Percentiles rank a stretch among this genome's conserved stretches.
These are phyloP conservation scores for Microctonus brassicae DNA, from an alignment of 2,888 invertebrate genomes.

Conservation along the genomic window DNA sequence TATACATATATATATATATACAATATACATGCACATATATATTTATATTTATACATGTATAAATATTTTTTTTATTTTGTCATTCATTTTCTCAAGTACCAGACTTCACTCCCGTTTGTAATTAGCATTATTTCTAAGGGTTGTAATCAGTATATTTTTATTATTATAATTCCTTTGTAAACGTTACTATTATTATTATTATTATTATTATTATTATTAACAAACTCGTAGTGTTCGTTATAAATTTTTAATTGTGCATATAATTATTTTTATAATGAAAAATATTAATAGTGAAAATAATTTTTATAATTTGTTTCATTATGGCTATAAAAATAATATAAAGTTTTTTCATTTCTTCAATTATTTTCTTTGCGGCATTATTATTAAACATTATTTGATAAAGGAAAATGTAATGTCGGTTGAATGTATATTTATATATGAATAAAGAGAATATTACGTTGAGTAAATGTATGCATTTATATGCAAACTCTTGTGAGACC, in stretches of 20 bases:
- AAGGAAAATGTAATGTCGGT: not conserved
- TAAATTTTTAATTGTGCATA: no score
- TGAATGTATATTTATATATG: not conserved
- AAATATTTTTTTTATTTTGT: no score
- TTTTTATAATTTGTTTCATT: no score
- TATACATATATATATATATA: not conserved
- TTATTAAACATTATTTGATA: not conserved
- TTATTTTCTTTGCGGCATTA: not conserved
- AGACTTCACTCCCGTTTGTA: not conserved
- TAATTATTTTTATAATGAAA: no score
- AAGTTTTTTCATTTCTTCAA: not conserved
- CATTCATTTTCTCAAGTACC: conserved; percentile 7
- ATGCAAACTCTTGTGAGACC: conserved; percentile 15
- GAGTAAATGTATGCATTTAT: conserved; percentile 23
- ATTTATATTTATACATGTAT: not conserved
- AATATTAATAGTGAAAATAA: no score
- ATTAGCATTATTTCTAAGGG: not conserved
- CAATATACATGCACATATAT: not conserved
- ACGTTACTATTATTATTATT: not conserved
- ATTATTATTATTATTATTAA: no score
- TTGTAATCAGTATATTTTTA: not conserved
- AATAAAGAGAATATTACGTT: conserved; percentile 7
- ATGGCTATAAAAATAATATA: no score
- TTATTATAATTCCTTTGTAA: not conserved
- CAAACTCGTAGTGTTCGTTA: no score